Evolutionary conservation across 2,113 vertebrate species (phyloP), one percentile per base, ranked within the genome.

Genomic region (Xyliphius kryptos): DNA sequence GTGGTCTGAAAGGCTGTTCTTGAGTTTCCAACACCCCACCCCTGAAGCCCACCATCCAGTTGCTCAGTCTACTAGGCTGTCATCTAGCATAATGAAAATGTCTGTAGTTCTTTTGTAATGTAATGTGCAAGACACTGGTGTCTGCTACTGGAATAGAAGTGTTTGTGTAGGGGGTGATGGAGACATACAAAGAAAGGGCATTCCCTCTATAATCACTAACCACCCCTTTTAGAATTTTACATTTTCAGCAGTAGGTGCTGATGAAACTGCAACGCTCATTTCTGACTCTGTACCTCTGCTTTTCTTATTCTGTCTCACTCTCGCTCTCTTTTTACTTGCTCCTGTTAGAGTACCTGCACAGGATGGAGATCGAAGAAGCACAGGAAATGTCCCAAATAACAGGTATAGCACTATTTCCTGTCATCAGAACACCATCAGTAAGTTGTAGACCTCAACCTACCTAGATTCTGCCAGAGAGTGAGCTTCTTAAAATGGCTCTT

Each of bases 41-140:
- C 83, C 83, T 68, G 46, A 50, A 69, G 63, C 53, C 62, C n/a
- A n/a, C n/a, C n/a, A n/a, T n/a, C n/a, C n/a, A n/a, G n/a, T n/a
- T n/a, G n/a, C n/a, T n/a, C n/a, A 61, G 56, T 47, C 58, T 62
- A 54, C 40, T 59, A 14, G 51, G 66, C 77, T 77, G 80, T 80
- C 77, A 84, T 79, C 82, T 78, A 82, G 74, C 66, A 75, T 94
- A 95, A 97, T 97, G 94, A 93, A 87, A 95, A 91, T 88, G 94
- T 97, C 95, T 93, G 92, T 91, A 89, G 90, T 92, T 95, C 91
- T n/a, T 92, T 92, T 91, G 91, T 92, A 89, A 91, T 91, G 89
- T 91, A 87, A 89, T 90, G 90, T 87, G 87, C 85, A 87, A 89
- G 89, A 91, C 88, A 86, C 83, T 79, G 87, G 87, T 88, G 86